Evolutionary conservation across 2,888 invertebrate genomes (phyloP).

Genomic region (Pteria penguin): DNA sequence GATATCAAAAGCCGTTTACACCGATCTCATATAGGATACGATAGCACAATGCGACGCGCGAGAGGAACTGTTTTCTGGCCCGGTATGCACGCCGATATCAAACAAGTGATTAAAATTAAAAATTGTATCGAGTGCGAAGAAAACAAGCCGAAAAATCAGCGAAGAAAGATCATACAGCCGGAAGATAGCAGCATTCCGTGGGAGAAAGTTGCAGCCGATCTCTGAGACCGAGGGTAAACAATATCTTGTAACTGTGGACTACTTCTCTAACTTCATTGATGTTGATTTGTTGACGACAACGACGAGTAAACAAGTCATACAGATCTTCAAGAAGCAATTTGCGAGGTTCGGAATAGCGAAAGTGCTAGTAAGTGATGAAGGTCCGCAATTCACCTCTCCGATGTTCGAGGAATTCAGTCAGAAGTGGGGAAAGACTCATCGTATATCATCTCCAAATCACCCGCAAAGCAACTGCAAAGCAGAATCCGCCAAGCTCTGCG

Average conservation of each 20-base stretch:
- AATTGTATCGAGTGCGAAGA: constrained; percentile 20
- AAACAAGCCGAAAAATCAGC: neutral
- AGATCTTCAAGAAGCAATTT: constrained; percentile 18
- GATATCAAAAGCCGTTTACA: constrained; percentile 27
- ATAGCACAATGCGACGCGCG: constrained; percentile 14
- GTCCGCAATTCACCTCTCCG: constrained; percentile 31
- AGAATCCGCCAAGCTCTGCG: constrained; percentile 25
- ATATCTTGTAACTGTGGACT: constrained; percentile 19
- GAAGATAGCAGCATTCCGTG: constrained; percentile 10
- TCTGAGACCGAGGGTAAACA: constrained; percentile 23
- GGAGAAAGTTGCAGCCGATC: constrained; percentile 24
- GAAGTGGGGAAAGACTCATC: constrained; percentile 45
- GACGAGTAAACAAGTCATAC: neutral
- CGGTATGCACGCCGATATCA: constrained; percentile 13
- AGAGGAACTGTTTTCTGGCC: constrained; percentile 28
- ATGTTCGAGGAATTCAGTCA: constrained; percentile 24
- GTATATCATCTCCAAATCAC: constrained; percentile 40
- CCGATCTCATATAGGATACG: constrained; percentile 23
- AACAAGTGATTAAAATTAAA: constrained; percentile 22
- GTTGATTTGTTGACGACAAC: constrained; percentile 1
- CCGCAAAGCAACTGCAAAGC: constrained; percentile 42
- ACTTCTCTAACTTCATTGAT: constrained; percentile 19
- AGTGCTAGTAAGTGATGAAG: constrained; percentile 11
- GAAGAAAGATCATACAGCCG: neutral
- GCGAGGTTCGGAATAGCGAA: constrained; percentile 17